A percentile compares a stretch with the other conserved stretches of the same genome.
Evolutionary conservation across 2,113 vertebrate genomes (phyloP).

Genomic region (Cryptoleucopteryx plumbea): DNA sequence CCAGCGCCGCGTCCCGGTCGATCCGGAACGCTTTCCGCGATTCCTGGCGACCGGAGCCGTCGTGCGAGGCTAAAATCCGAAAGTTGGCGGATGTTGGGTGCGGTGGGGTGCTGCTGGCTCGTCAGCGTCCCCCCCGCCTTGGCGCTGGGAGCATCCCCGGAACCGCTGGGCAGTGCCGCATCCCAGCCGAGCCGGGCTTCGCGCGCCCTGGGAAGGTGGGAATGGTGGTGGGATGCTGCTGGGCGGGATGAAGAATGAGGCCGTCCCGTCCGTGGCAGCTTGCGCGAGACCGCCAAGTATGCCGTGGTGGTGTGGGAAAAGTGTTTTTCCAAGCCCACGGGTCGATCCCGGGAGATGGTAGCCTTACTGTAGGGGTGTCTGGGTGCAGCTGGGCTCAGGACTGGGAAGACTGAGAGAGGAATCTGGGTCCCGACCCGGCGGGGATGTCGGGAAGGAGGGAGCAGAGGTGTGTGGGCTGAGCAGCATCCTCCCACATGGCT

Average conservation of each 20-base stretch:
- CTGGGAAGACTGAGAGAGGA: not conserved
- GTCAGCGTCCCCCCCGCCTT: too few relatives aligned
- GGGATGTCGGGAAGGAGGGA: not conserved
- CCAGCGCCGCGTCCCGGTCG: too few relatives aligned
- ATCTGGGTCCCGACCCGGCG: fast-evolving
- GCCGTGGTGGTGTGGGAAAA: fast-evolving
- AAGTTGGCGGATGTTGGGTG: too few relatives aligned
- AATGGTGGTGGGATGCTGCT: not conserved
- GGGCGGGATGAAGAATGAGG: not conserved
- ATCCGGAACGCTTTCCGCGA: too few relatives aligned
- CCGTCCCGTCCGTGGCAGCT: not conserved
- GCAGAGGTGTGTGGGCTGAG: not conserved
- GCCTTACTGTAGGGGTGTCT: fast-evolving
- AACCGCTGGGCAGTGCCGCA: too few relatives aligned
- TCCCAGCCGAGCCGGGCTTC: too few relatives aligned
- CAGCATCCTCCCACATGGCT: not conserved
- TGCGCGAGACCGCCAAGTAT: fast-evolving
- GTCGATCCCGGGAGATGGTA: not conserved
- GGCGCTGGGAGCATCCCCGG: too few relatives aligned
- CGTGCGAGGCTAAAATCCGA: too few relatives aligned
- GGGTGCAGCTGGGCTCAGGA: not conserved
- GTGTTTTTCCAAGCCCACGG: not conserved
- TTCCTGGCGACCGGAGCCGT: too few relatives aligned
- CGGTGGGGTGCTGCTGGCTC: too few relatives aligned
- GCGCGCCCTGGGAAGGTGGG: too few relatives aligned